Evolutionary conservation across 1,140 invertebrate species (phyloP).

Genomic region (Caerostris darwini): DNA sequence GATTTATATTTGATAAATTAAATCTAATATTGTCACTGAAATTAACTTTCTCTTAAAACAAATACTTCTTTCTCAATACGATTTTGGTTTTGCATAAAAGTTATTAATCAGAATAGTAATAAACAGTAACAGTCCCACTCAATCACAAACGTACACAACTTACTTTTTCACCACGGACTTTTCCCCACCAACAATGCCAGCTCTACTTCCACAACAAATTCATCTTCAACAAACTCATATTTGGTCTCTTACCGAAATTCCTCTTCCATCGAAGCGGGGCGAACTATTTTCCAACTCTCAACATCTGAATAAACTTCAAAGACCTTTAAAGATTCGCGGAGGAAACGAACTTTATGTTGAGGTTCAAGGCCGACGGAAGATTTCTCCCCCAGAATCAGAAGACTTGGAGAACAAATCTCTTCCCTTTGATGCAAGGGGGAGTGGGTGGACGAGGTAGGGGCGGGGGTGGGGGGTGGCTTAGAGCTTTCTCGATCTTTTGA

Average conservation of each 20-base stretch:
- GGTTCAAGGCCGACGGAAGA: neutral
- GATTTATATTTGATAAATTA: too few species aligned
- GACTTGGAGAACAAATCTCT: conserved; percentile 13
- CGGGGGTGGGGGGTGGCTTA: neutral
- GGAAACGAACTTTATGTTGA: neutral
- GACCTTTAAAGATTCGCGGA: neutral
- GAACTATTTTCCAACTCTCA: neutral
- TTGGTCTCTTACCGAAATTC: neutral
- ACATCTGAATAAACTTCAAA: conserved; percentile 36
- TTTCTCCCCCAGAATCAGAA: conserved; percentile 12
- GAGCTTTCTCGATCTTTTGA: neutral
- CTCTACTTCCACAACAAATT: neutral
- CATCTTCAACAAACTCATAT: neutral
- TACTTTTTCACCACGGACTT: neutral
- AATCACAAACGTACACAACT: too few species aligned
- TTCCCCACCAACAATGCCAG: neutral
- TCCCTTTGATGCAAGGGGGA: neutral
- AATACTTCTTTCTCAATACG: too few species aligned
- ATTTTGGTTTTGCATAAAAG: too few species aligned
- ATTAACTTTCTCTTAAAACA: too few species aligned
- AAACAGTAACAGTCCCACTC: too few species aligned
- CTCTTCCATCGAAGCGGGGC: neutral
- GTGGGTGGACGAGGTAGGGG: neutral
- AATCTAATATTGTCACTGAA: too few species aligned
- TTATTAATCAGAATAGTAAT: too few species aligned